Evolutionary conservation across 2,113 vertebrate species (phyloP), one percentile per base, ranked within the genome.

Genomic region (Scortum barcoo): DNA sequence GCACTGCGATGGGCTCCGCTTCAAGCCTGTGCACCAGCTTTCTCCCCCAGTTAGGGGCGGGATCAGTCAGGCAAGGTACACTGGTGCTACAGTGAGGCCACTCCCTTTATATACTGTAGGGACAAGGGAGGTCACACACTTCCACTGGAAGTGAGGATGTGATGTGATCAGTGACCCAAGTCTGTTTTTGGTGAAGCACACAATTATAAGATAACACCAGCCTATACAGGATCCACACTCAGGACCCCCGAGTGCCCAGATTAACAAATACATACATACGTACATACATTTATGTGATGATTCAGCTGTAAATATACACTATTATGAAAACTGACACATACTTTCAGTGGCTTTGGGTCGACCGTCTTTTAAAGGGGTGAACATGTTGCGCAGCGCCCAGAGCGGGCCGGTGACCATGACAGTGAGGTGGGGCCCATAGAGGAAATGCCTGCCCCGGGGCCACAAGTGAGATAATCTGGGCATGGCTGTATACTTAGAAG

Each of bases 1-100:
- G 83, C 90, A 89, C 92, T 92, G 91, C 86, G 89, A 91, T 91
- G 91, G 87, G 84, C 88, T 94, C 66, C 68, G 68, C 78, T 88
- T 71, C 80, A 73, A 86, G 85, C 83, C 83, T 87, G 73, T 92
- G 88, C 86, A 79, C 86, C 88, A 91, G 85, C 82, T 91, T 78
- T 92, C 79, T 83, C 87, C 86, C 86, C 68, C 80, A 74, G 81
- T 60, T 40, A 90, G 89, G 93, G 95, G 93, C 91, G 94, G 93
- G 91, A 88, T 94, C 84, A 89, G 46, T 61, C 72, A 80, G 75
- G 42, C 80, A 92, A 93, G 91, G 89, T 93, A 93, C 83, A 86
- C 78, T 82, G 44, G 54, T 76, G 83, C 77, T 76, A 69, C 84
- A 81, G 57, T 83, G 63, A 88, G 81, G 85, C 92, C 91, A 85